A percentile compares a stretch with the other conserved stretches of the same genome.
Conservation (phyloP, 2,113 vertebrate species). For the Trichomycterus rosablanca region DNA sequence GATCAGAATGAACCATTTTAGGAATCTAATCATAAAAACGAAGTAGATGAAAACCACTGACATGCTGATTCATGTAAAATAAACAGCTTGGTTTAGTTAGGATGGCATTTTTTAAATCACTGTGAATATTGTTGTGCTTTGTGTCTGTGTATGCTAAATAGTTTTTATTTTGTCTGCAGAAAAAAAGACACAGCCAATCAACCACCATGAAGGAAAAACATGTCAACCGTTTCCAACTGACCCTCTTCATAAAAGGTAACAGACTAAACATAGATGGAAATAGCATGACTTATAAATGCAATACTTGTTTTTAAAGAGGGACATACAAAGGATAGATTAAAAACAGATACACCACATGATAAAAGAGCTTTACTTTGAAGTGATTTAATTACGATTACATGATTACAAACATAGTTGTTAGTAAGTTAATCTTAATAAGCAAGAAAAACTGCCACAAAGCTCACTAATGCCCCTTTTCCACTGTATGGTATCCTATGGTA, state of each 20-base stretch:
- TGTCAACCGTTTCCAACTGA: conserved; percentile 34
- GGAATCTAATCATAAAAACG: not conserved
- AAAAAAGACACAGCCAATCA: conserved; percentile 26
- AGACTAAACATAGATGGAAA: conserved; percentile 27
- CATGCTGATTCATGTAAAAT: no score
- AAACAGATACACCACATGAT: no score
- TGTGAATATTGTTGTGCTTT: not conserved
- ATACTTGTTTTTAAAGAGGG: no score
- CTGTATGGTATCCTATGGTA: no score
- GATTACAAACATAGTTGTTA: no score
- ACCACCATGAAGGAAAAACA: conserved; percentile 52
- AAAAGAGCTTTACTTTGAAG: no score
- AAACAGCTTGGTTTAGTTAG: not conserved
- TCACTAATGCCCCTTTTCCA: no score
- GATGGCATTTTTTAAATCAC: not conserved
- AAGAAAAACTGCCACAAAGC: no score
- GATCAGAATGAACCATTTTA: conserved; percentile 1
- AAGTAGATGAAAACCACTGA: not conserved
- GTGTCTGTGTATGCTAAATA: not conserved
- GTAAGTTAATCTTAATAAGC: no score
- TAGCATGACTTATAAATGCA: no score
- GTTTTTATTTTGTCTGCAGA: conserved; percentile 47
- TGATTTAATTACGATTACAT: no score
- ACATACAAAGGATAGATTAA: no score
- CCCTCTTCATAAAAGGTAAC: conserved; percentile 58